Evolutionary conservation across 30 jellyfish, hydroid and myxozoan genomes (phyloP), one percentile per base, ranked within the genome.

Genomic region (Chrysaora quinquecirrha): DNA sequence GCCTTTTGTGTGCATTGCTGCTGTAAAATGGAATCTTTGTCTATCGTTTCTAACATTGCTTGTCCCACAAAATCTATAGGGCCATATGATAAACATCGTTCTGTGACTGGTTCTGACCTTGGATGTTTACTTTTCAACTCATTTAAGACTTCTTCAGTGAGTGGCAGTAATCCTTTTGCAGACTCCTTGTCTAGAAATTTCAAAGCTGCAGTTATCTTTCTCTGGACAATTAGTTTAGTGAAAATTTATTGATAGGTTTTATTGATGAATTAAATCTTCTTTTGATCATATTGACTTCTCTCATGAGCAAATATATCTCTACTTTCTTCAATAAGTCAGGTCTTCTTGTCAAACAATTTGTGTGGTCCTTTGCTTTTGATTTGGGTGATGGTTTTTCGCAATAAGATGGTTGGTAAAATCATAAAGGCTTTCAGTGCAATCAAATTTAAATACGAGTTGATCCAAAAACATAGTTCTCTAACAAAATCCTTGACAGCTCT

Each of bases 121-220:
- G 58, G 58, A 43, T 43, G 16, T 43, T 43, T 43, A 43, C 58
- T 43, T 43, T 43, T 43, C 58, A 43, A 43, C 58, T 43, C 58
- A 43, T 43, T 43, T 16, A 43, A 43, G 16, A 43, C 16, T 43
- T 43, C 58, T 43, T 43, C 58, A 43, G 58, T 43, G 58, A 43
- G 58, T 43, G 58, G 58, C 58, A 43, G 16, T 43, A 43, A 43
- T 43, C 58, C 58, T 43, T 43, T 43, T 43, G 9, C 58, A 43
- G 58, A 43, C 58, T 43, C 58, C 58, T 43, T 43, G 58, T 43
- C 58, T 43, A 43, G 58, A 43, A 43, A 43, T 43, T 43, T 43
- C 58, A 43, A 43, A 43, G 58, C 58, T 43, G 58, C 58, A 43
- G 9, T 43, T 43, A 43, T 6, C 58, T 43, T 43, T 43, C 16